phyloP scores from a whole-genome alignment of 2,888 invertebrate genomes.

The Caprella mutica region DNA sequence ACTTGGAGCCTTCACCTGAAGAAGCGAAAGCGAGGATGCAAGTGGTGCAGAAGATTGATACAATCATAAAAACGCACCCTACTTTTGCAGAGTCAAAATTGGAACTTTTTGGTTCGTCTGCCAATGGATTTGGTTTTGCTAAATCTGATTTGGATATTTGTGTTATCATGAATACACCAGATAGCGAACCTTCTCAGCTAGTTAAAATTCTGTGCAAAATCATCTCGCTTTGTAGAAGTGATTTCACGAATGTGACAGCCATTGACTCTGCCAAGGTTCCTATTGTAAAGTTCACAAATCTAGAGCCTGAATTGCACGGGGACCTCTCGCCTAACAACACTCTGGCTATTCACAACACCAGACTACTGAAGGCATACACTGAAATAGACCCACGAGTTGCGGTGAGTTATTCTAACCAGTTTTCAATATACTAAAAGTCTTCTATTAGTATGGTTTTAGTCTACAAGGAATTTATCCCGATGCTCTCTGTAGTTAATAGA shows the following conservation, averaged over 20 bases:
- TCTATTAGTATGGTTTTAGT: no score
- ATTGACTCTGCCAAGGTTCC: conserved; percentile 51
- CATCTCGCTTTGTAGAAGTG: conserved; percentile 40
- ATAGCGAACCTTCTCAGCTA: conserved; percentile 39
- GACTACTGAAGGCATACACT: conserved; percentile 45
- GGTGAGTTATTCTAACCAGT: no score
- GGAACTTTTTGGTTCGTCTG: conserved; percentile 49
- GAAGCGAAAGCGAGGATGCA: conserved; percentile 37
- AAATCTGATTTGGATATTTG: conserved; percentile 51
- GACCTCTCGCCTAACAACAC: conserved; percentile 52
- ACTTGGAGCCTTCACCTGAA: conserved; percentile 26
- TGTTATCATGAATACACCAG: conserved; percentile 47
- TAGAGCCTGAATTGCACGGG: conserved; percentile 43
- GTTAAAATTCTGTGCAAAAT: conserved; percentile 39
- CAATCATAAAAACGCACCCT: conserved; percentile 37
- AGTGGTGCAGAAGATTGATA: conserved; percentile 40
- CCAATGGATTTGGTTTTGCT: conserved; percentile 49
- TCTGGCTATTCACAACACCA: conserved; percentile 48
- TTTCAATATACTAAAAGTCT: no score
- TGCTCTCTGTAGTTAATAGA: no score
- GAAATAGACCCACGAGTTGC: conserved; percentile 46
- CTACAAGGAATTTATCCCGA: no score
- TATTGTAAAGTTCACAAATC: conserved; percentile 48
- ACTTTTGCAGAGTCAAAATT: conserved; percentile 42
- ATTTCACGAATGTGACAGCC: conserved; percentile 42